A percentile compares a stretch with the other conserved stretches of the same genome.
These are phyloP conservation scores for Diarsia brunnea DNA, from an alignment of 2,888 invertebrate species.

Conservation along the genomic window DNA sequence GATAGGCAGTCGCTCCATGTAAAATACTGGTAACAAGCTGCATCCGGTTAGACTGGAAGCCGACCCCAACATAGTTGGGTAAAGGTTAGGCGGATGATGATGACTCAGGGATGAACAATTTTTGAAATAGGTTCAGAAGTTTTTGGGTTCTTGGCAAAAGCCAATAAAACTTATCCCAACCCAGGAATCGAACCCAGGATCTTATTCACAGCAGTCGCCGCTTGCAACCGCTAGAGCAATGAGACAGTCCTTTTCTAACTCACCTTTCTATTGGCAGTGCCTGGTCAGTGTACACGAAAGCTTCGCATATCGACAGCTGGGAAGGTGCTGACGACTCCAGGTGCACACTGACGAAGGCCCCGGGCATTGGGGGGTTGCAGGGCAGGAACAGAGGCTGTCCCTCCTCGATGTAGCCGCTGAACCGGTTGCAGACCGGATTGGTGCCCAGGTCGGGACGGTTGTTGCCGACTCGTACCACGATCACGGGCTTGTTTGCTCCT, in stretches of 20 bases:
- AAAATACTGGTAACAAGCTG: too few relatives aligned
- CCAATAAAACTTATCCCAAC: too few relatives aligned
- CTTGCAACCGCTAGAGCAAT: too few relatives aligned
- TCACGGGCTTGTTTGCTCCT: slow-evolving; percentile 95
- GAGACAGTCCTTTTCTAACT: not conserved
- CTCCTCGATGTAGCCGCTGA: slow-evolving; percentile 96
- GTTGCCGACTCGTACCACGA: slow-evolving; percentile 97
- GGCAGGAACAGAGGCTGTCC: slow-evolving; percentile 97
- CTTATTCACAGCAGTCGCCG: too few relatives aligned
- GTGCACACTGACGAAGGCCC: slow-evolving; percentile 98
- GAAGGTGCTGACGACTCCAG: slow-evolving; percentile 94
- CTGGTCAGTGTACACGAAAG: slow-evolving; percentile 98
- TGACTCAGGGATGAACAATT: too few relatives aligned
- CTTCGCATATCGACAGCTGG: slow-evolving; percentile 97
- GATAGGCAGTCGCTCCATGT: too few relatives aligned
- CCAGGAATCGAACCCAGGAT: too few relatives aligned
- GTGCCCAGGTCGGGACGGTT: slow-evolving; percentile 97
- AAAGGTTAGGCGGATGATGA: too few relatives aligned
- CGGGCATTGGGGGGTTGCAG: slow-evolving; percentile 98
- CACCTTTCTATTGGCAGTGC: slow-evolving; percentile 96
- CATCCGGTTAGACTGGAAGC: too few relatives aligned
- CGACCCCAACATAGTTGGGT: too few relatives aligned
- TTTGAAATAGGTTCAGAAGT: too few relatives aligned
- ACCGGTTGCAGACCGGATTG: slow-evolving; percentile 97
- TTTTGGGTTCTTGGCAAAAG: too few relatives aligned